Evolutionary conservation across 2,797 vertebrate genomes (phyloP).

Genomic region (Cichlasoma orientale): DNA sequence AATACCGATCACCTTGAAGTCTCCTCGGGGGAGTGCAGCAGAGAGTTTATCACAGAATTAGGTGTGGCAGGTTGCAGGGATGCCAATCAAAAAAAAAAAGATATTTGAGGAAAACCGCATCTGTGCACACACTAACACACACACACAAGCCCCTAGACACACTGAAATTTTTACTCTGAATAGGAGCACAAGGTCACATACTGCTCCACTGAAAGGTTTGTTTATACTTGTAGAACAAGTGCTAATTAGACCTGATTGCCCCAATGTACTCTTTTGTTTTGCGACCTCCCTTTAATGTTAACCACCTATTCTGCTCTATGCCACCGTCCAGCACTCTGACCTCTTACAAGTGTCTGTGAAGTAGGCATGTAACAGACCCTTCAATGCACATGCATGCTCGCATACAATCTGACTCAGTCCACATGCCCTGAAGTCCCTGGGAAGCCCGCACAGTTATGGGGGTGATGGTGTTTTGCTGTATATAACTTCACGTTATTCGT

Average conservation of each 20-base stretch:
- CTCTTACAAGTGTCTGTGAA: neutral
- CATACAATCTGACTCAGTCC: neutral
- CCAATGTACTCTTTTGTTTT: neutral
- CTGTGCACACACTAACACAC: neutral
- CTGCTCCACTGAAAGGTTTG: constrained; percentile 2
- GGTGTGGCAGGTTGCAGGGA: neutral
- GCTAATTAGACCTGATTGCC: constrained; percentile 13
- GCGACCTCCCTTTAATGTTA: neutral
- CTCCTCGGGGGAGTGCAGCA: constrained; percentile 16
- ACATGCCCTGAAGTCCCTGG: neutral
- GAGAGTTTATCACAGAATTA: constrained; percentile 16
- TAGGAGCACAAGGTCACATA: neutral
- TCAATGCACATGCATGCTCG: neutral
- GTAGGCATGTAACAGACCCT: neutral
- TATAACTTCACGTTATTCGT: neutral
- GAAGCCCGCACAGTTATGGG: neutral
- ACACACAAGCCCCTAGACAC: neutral
- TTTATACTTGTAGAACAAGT: constrained; percentile 6
- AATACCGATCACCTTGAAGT: constrained; percentile 55
- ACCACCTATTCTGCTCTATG: constrained; percentile 11
- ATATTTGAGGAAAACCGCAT: neutral
- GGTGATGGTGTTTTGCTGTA: neutral
- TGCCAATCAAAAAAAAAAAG: constrained; percentile 2
- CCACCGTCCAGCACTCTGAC: constrained; percentile 1
- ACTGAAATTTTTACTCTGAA: neutral